A percentile compares a stretch with the other conserved stretches of the same genome.
These are phyloP conservation scores for Eristalinus sepulchralis DNA, from an alignment of 2,888 invertebrate genomes.

Conservation along the genomic window DNA sequence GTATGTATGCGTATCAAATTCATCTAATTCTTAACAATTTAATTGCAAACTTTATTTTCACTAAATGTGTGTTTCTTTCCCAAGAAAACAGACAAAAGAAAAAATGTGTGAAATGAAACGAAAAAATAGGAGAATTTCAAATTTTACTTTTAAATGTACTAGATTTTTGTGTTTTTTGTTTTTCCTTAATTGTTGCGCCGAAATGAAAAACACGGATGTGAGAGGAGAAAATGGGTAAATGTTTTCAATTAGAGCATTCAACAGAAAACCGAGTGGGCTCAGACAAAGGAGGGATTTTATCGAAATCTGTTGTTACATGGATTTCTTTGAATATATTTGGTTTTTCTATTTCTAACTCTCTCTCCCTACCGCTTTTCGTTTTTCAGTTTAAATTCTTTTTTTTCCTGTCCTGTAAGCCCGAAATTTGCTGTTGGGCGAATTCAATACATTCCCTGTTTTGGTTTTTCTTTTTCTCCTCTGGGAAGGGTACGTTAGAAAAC, in stretches of 20 bases:
- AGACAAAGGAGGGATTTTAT: constrained; percentile 31
- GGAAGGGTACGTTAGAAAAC: neutral
- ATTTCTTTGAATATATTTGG: neutral
- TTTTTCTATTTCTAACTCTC: neutral
- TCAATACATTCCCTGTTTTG: no score
- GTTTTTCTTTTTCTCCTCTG: neutral
- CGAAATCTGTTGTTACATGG: constrained; percentile 44
- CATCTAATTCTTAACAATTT: constrained; percentile 13
- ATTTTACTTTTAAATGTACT: constrained; percentile 55
- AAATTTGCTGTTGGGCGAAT: neutral
- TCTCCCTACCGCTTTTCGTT: neutral
- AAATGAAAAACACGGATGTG: neutral
- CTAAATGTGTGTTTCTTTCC: neutral
- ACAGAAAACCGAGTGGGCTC: constrained; percentile 17
- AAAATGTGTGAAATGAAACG: neutral
- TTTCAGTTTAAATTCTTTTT: neutral
- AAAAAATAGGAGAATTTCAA: constrained; percentile 4
- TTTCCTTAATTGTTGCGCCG: neutral
- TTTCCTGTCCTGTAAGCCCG: neutral
- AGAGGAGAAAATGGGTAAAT: constrained; percentile 55
- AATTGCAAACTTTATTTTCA: neutral
- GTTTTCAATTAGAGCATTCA: constrained; percentile 44
- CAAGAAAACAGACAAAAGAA: neutral
- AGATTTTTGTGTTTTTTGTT: constrained; percentile 49
- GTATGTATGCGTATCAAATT: constrained; percentile 76